Conservation (phyloP, 1,140 invertebrate genomes). For the Drosophila seguyi region DNA sequence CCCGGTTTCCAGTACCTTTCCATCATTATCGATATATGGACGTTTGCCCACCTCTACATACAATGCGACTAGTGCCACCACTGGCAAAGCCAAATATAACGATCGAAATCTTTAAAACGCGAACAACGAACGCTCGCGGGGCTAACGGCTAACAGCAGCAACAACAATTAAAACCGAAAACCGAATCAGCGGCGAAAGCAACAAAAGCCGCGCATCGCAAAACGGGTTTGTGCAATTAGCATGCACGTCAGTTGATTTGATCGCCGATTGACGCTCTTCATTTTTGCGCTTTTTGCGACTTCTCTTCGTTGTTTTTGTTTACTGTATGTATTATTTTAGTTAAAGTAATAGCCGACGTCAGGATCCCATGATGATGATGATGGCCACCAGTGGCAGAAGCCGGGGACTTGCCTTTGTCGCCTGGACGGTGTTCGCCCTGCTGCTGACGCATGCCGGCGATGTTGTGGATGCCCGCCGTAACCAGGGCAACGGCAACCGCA, state of each 20-base stretch:
- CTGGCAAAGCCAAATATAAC: constrained; percentile 5
- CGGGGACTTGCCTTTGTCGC: constrained; percentile 46
- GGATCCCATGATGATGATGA: constrained; percentile 9
- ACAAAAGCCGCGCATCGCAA: constrained; percentile 20
- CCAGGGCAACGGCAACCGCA: constrained; percentile 66
- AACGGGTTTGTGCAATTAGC: constrained; percentile 75
- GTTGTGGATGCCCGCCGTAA: constrained; percentile 72
- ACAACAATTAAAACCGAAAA: constrained; percentile 11
- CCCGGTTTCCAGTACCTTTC: too few species aligned
- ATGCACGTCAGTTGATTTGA: constrained; percentile 46
- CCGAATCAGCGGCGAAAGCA: constrained; percentile 7
- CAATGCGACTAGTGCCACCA: background rate
- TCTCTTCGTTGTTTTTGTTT: background rate
- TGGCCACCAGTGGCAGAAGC: constrained; percentile 33
- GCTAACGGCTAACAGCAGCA: constrained; percentile 4
- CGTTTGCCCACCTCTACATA: background rate
- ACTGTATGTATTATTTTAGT: background rate
- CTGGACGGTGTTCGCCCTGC: constrained; percentile 44
- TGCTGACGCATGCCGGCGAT: constrained; percentile 57
- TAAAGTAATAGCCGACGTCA: too few species aligned
- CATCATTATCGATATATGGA: too few species aligned
- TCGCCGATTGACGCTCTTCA: constrained; percentile 21
- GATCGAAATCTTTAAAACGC: constrained; percentile 17
- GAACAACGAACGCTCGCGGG: constrained; percentile 6
- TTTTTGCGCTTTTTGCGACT: background rate